Evolutionary conservation across 2,113 vertebrate species (phyloP).

Genomic region (Motacilla tschutschensis): DNA sequence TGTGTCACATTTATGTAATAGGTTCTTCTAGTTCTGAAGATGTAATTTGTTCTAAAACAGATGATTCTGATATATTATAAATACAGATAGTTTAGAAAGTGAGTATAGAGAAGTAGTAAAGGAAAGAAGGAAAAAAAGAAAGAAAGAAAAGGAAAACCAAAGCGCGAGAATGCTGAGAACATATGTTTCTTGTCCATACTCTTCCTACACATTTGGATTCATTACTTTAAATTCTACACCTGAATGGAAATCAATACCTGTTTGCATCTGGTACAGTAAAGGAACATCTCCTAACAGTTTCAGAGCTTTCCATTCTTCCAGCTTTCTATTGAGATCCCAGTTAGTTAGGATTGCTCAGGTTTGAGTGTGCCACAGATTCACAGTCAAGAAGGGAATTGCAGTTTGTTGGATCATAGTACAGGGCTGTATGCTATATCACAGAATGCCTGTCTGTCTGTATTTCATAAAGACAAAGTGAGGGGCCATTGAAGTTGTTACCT

Average conservation of each 20-base stretch:
- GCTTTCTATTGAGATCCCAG: background rate
- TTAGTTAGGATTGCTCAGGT: background rate
- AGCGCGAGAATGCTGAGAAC: background rate
- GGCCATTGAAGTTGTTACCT: background rate
- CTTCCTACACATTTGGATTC: background rate
- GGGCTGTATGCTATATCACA: background rate
- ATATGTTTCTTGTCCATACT: background rate
- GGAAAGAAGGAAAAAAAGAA: background rate
- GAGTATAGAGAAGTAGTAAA: background rate
- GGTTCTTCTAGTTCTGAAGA: background rate
- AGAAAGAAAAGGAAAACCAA: background rate
- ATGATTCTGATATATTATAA: background rate
- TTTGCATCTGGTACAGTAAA: background rate
- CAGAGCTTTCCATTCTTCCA: background rate
- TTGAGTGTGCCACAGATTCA: background rate
- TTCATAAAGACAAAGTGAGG: background rate
- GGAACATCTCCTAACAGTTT: background rate
- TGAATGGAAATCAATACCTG: background rate
- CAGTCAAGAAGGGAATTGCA: background rate
- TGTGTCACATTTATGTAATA: background rate
- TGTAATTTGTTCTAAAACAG: background rate
- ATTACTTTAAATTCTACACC: background rate
- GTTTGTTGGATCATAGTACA: background rate
- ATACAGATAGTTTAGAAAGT: background rate
- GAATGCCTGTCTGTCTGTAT: background rate